A percentile compares a stretch with the other conserved stretches of the same genome.
Evolutionary conservation across 1,140 invertebrate genomes (phyloP).

Genomic region (Aphaenogaster rudis): DNA sequence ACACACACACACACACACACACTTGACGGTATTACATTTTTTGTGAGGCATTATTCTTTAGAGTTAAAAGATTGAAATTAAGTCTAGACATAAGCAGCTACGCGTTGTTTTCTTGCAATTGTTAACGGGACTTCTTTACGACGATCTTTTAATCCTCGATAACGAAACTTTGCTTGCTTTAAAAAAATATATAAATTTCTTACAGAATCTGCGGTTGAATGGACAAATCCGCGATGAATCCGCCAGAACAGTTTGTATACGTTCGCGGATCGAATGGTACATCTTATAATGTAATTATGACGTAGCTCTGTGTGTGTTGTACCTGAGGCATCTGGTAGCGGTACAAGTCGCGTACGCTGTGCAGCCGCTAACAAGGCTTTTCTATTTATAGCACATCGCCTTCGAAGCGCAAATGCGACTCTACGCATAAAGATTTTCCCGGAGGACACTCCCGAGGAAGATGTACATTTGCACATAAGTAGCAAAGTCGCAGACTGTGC

Average conservation of each 20-base stretch:
- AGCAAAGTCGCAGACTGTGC: background rate
- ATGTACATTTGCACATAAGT: background rate
- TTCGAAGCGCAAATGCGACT: conserved; percentile 18
- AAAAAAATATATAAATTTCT: background rate
- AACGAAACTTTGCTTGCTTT: background rate
- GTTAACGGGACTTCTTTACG: no score
- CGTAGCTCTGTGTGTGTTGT: background rate
- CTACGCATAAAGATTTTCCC: conserved; percentile 26
- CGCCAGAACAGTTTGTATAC: background rate
- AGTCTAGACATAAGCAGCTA: no score
- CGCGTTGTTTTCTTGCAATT: no score
- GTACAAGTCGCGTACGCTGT: background rate
- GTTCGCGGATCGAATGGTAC: background rate
- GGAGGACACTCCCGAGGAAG: background rate
- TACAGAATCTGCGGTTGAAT: background rate
- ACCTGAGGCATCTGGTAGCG: conserved; percentile 20
- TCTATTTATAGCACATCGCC: conserved; percentile 44
- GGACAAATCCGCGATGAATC: background rate
- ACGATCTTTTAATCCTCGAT: no score
- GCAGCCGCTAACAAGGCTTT: conserved; percentile 46
- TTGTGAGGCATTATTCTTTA: no score
- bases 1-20: no score
- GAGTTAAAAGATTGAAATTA: no score
- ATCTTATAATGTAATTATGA: background rate
- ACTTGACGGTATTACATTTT: no score